phyloP scores from a whole-genome alignment of 2,113 vertebrate species.

The Ranitomeya imitator region DNA sequence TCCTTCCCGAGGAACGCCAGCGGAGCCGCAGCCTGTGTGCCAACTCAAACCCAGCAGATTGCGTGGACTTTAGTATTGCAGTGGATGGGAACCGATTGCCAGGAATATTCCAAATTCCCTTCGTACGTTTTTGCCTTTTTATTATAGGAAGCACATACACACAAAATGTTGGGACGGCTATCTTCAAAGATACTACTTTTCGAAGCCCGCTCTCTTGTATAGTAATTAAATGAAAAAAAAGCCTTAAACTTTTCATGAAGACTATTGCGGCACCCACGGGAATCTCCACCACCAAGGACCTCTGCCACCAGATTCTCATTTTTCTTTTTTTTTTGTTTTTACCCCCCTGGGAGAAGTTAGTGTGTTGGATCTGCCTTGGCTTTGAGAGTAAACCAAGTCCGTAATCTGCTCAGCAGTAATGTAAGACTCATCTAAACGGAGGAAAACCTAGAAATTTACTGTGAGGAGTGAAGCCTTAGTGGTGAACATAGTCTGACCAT shows the following conservation, averaged over 20 bases:
- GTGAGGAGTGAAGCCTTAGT: slow-evolving; percentile 16
- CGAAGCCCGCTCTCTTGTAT: neutral
- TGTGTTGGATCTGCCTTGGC: slow-evolving; percentile 4
- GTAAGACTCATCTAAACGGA: neutral
- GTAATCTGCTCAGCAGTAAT: slow-evolving; percentile 21
- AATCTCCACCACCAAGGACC: neutral
- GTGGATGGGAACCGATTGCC: slow-evolving; percentile 31
- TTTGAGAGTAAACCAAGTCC: neutral
- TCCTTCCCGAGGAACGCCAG: neutral
- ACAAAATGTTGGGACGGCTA: neutral
- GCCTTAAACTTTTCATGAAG: slow-evolving; percentile 1
- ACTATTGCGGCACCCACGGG: slow-evolving; percentile 18
- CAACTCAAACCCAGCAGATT: slow-evolving; percentile 25
- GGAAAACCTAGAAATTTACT: slow-evolving; percentile 2
- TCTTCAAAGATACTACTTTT: neutral
- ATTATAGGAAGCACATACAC: slow-evolving; percentile 22
- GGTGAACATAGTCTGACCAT: slow-evolving; percentile 20
- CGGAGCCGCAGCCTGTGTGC: slow-evolving; percentile 24
- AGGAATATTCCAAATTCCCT: slow-evolving; percentile 30
- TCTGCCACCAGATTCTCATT: neutral
- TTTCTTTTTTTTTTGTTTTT: neutral
- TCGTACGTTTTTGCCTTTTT: slow-evolving; percentile 2
- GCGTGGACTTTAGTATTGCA: slow-evolving; percentile 49
- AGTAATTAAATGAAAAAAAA: neutral
- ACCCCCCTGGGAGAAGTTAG: neutral